Base-by-base conservation (phyloP, 2,797 vertebrate species). In the Telmatherina bonti region DNA sequence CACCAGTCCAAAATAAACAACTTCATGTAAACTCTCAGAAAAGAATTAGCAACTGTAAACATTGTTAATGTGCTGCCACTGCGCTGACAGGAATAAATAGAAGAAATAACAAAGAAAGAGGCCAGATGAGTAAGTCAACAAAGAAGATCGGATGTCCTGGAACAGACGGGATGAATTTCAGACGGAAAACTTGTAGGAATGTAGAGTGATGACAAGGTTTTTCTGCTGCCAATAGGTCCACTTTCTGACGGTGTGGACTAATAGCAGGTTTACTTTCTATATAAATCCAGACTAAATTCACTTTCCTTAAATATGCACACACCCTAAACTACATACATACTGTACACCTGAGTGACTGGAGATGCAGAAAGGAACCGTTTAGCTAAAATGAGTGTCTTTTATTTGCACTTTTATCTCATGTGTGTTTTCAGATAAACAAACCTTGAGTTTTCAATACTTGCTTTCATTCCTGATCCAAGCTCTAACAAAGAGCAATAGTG, bases 281-380 rank as follows among this genome's bases (percentile, higher is more conserved):
- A 88, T 89, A 92, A 93, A 88, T 83, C 90, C 87, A 90, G 89
- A 82, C 89, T 91, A 80, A 92, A 91, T 91, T 86, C 66, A 72
- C 82, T 86, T 74, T 84, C 80, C 83, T 78, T 86, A 89, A 91
- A 85, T 85, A 85, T 4, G 52, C 87, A 91, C 91, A 89, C 90
- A 69, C 35, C 5, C 33, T 5, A 82, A 90, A 85, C 86, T 85
- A 75, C 84, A 79, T 68, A 76, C 78, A 70, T 71, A 36, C 66
- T 76, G 68, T 72, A 62, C 82, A 91, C 90, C 88, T 87, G 87
- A 87, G 78, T 54, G 78, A 43, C 59, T 77, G 70, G 61, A 82
- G 53, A 56, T 59, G 24, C 62, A 81, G 87, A 87, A 89, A 85
- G 70, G 63, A 88, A 58, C 72, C 62, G 83, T 82, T 93, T 89